A percentile compares a stretch with the other conserved stretches of the same genome.
These are phyloP conservation scores for Bombycilla garrulus DNA, from an alignment of 2,113 vertebrate species.

Conservation along the genomic window DNA sequence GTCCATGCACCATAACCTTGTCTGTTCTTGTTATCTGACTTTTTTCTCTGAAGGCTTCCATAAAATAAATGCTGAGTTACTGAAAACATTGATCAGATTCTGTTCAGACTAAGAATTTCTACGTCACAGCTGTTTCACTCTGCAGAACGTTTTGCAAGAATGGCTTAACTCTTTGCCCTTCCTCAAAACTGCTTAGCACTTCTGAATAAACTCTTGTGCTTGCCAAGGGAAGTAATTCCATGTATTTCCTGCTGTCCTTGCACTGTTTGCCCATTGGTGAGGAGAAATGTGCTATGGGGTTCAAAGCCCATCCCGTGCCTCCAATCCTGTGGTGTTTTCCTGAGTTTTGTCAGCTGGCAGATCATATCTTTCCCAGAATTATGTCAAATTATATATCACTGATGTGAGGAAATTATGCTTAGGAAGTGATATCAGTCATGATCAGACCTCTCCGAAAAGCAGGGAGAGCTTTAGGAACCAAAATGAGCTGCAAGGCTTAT, in stretches of 20 bases:
- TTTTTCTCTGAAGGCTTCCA: neutral
- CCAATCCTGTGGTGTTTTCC: neutral
- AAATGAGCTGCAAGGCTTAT: neutral
- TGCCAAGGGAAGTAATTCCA: neutral
- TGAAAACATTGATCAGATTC: neutral
- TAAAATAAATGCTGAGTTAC: neutral
- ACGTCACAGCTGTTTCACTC: neutral
- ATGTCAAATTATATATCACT: neutral
- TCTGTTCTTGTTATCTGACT: neutral
- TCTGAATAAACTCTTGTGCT: neutral
- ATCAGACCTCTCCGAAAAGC: neutral
- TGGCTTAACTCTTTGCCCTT: neutral
- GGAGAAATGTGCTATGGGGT: no score
- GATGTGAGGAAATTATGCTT: neutral
- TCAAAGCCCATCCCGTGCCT: neutral
- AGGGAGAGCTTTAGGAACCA: neutral
- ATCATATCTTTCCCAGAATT: neutral
- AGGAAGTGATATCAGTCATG: neutral
- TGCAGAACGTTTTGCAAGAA: neutral
- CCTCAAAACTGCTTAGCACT: neutral
- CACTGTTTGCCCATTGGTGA: neutral
- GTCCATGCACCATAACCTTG: neutral
- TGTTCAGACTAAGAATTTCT: neutral
- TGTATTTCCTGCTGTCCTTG: neutral
- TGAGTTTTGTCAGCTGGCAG: neutral